Base-by-base conservation (phyloP, 2,113 vertebrate species). In the Alligator sinensis region DNA sequence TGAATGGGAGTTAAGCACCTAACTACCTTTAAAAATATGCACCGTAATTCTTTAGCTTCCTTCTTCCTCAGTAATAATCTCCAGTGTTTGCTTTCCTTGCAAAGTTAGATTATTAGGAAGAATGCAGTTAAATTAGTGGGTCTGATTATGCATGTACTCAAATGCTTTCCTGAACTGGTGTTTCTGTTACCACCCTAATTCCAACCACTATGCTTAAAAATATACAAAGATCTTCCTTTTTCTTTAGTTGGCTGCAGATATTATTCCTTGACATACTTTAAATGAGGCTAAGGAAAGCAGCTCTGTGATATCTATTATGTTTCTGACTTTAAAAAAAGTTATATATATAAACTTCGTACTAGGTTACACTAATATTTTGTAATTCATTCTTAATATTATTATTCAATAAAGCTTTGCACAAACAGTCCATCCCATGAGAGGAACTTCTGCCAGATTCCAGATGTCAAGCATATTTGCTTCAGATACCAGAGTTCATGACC, bases 381-480 rank as follows among this genome's bases (percentile, higher is more conserved):
- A 98, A 97, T 91, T 96, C 90, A 96, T 94, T 95, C 85, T 89
- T 96, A 94, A 90, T 91, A 96, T 94, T 96, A 94, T 96, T 91
- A 97, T 97, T 98, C 95, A 97, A 92, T 96, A 98, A 97, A 97
- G 95, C 80, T 95, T 96, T 97, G 94, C 1, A 9, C 96, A 98
- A 98, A 97, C 97, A 98, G 76, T 91, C 59, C 81, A 82, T 97
- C 96, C 98, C 97, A 96, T 87, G 94, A 95, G 96, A 97, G 78
- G 93, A 97, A 92, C 82, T 89, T 95, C 82, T n/a, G 97, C 97
- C 97, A 98, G 96, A 95, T 79, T 77, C 97, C 97, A 98, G 97
- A 97, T 97, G 97, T 97, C 96, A 97, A 97, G 96, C 91, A 97
- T 92, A 93, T 98, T 97, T 96, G 89, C 96, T 97, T 97, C 95